Base-by-base conservation (phyloP, 2,888 invertebrate species). In the Platerodrilus igneus region DNA sequence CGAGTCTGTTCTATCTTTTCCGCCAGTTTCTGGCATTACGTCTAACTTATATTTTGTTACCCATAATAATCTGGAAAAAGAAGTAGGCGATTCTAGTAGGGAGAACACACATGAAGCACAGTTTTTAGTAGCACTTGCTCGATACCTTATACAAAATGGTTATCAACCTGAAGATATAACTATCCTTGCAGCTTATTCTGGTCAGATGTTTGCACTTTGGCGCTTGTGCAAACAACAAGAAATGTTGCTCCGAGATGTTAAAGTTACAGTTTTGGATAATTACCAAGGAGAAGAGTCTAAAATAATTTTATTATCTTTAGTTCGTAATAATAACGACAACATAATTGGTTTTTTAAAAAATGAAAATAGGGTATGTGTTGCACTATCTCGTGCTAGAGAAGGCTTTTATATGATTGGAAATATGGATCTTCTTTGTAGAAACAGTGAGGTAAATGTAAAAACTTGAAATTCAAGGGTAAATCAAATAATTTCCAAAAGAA, bases 221-320 rank as follows among this genome's bases (percentile, higher is more conserved):
- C 68, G 73, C 55, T 76, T 77, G 56, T 55, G 55, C 23, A 53
- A 44, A 34, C 41, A 47, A 16, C 41, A 41, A 18, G 3, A 14
- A 6, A n/a, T 48, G 1, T 40, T 64, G 1, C 62, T 78, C 3
- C 54, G 64, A 18, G 71, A 74, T 20, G 72, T 84, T 4, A 70
- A 73, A 47, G 74, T 85, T 11, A 74, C 78, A 0, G 78, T 79
- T 1, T 80, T 88, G 1, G 88, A 89, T 61, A 86, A 84, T 59
- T 89, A 77, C 56, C 89, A 89, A 69, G 88, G 88, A 0, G 81
- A 86, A 57, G 87, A 87, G 70, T 81, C 77, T 57, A 78, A 79
- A 58, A 85, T 89, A 56, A 79, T 89, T 34, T 72, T 90, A 48
- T 65, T 90, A 43, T 86, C 88, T 0, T 64, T 89, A n/a, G 89